Conservation (phyloP, 1,140 invertebrate genomes). For the Pseudomyrmex pallidus region DNA sequence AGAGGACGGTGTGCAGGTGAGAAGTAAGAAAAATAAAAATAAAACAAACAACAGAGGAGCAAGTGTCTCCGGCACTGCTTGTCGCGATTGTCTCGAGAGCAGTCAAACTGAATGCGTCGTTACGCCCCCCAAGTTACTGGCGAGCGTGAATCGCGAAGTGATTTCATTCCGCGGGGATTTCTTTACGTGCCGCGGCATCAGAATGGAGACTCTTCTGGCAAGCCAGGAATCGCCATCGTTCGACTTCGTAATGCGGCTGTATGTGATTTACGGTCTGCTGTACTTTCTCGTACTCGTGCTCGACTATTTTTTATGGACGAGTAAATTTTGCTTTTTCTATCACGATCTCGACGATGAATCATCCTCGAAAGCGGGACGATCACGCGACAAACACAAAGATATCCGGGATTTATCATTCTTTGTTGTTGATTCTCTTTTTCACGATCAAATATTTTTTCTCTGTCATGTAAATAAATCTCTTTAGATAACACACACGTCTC, state of each 20-base stretch:
- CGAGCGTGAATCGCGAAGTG: slow-evolving; percentile 31
- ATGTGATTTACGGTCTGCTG: slow-evolving; percentile 67
- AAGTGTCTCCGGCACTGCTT: not conserved
- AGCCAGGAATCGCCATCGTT: slow-evolving; percentile 28
- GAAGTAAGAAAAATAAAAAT: not conserved
- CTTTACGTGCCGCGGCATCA: slow-evolving; percentile 26
- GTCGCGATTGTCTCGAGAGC: slow-evolving; percentile 10
- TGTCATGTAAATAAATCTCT: slow-evolving; percentile 13
- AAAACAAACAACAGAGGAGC: not conserved
- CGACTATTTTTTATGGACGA: slow-evolving; percentile 76
- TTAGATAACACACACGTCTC: not conserved
- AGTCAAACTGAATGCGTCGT: slow-evolving; percentile 5
- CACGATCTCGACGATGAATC: not conserved
- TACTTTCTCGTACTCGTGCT: slow-evolving; percentile 69
- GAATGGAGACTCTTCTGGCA: slow-evolving; percentile 46
- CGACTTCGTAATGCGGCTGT: slow-evolving; percentile 69
- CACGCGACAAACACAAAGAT: not conserved
- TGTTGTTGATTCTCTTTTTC: not conserved
- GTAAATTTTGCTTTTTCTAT: slow-evolving; percentile 55
- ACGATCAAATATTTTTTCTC: not conserved
- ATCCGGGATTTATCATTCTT: not conserved
- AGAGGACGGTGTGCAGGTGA: slow-evolving; percentile 1
- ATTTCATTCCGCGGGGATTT: slow-evolving; percentile 44
- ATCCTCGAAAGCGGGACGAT: not conserved
- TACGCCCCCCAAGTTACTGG: not conserved